Conservation (phyloP, 2,888 invertebrate genomes). For the Thymelicus sylvestris region DNA sequence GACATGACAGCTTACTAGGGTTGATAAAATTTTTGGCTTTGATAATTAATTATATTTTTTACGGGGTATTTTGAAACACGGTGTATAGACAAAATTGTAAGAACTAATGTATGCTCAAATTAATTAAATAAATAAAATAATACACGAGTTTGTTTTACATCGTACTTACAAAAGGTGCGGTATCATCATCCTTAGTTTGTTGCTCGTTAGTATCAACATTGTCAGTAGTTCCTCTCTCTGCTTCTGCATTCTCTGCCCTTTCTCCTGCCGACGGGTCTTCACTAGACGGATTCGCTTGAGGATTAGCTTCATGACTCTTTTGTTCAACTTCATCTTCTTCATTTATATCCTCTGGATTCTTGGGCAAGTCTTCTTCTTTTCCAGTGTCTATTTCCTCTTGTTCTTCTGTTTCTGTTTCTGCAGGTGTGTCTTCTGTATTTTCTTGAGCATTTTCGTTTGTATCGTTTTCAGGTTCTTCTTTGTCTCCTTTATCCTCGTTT, state of each 20-base stretch:
- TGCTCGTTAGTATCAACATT: constrained; percentile 79
- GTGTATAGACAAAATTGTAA: too few relatives aligned
- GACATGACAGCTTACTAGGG: too few relatives aligned
- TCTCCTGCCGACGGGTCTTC: constrained; percentile 78
- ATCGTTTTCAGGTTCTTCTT: constrained; percentile 43
- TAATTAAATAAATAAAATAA: too few relatives aligned
- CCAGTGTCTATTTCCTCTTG: constrained; percentile 54
- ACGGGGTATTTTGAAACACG: too few relatives aligned
- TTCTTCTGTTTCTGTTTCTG: constrained; percentile 44
- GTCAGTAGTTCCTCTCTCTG: constrained; percentile 75
- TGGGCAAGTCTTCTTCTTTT: constrained; percentile 67
- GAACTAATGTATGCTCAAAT: too few relatives aligned
- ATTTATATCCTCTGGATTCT: constrained; percentile 71
- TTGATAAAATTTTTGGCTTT: too few relatives aligned
- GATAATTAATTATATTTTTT: too few relatives aligned
- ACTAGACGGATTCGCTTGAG: constrained; percentile 78
- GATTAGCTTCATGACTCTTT: constrained; percentile 75
- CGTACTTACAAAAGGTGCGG: constrained; percentile 68
- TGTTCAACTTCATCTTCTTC: constrained; percentile 73
- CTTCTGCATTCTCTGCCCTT: constrained; percentile 78
- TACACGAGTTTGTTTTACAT: too few relatives aligned
- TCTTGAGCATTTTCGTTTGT: constrained; percentile 59
- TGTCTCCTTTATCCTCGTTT: constrained; percentile 73
- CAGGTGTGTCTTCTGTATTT: constrained; percentile 55
- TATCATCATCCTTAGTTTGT: constrained; percentile 73